Evolutionary conservation across 2,797 vertebrate species (phyloP).

Genomic region (Cercopithecus mitis): DNA sequence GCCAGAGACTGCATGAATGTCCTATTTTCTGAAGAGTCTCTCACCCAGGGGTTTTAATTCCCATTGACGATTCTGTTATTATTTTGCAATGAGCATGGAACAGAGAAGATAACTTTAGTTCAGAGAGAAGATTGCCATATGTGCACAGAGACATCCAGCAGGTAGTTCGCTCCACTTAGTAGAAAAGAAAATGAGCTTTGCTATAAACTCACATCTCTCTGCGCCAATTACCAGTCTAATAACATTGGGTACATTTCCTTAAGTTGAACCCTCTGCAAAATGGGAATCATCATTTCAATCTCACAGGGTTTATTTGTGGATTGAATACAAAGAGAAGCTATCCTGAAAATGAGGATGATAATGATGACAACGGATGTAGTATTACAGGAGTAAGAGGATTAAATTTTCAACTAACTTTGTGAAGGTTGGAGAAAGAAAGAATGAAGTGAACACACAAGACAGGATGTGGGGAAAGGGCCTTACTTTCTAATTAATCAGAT

Average conservation of each 20-base stretch:
- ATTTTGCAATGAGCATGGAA: not conserved
- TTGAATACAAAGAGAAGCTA: not conserved
- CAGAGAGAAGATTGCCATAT: not conserved
- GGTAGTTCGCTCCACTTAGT: not conserved
- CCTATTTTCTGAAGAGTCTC: not conserved
- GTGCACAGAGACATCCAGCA: not conserved
- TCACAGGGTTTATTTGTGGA: not conserved
- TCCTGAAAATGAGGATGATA: not conserved
- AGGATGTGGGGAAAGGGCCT: not conserved
- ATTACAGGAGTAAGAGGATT: not conserved
- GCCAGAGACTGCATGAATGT: not conserved
- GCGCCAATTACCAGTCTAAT: not conserved
- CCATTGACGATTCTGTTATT: not conserved
- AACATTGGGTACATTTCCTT: not conserved
- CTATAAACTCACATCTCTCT: not conserved
- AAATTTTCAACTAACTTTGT: not conserved
- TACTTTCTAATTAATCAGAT: not conserved
- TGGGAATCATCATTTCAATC: not conserved
- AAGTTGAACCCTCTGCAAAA: not conserved
- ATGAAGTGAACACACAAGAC: not conserved
- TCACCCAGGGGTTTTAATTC: not conserved
- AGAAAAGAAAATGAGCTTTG: not conserved
- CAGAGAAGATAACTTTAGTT: not conserved
- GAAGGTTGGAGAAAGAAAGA: not conserved
- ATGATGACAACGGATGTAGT: not conserved